Conservation (phyloP, 2,113 vertebrate species). For the Piaya cayana region DNA sequence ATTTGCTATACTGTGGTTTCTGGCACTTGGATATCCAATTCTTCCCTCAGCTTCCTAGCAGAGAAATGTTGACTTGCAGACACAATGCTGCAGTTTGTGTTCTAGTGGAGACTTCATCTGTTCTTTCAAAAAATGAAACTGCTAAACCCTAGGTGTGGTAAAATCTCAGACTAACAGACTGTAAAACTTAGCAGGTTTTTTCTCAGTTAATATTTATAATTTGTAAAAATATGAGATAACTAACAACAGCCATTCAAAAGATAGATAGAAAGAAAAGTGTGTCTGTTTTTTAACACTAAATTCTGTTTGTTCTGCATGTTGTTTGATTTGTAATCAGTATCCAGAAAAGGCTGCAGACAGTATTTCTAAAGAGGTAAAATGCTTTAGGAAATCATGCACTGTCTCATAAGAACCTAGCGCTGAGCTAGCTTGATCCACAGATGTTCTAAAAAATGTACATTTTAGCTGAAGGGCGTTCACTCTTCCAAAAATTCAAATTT, state of each 20-base stretch:
- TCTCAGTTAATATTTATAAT: rapidly evolving
- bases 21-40: background rate
- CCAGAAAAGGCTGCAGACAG: background rate
- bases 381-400: background rate
- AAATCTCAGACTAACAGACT: background rate
- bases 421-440: background rate
- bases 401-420: background rate
- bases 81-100: background rate
- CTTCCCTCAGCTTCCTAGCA: background rate
- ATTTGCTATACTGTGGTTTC: background rate
- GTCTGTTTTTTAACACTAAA: background rate
- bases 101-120: background rate
- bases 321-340: background rate
- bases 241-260: background rate
- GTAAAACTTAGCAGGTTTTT: background rate
- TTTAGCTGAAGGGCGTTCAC: background rate
- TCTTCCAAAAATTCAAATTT: background rate
- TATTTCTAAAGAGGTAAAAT: background rate
- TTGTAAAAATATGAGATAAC: background rate
- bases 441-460: background rate
- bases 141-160: background rate
- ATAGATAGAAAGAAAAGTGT: background rate
- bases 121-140: background rate
- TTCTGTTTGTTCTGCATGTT: background rate
- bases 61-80: background rate